Evolutionary conservation across 2,888 invertebrate genomes (phyloP), one percentile per base, ranked within the genome.

Genomic region (Stenchaetothrips biformis): DNA sequence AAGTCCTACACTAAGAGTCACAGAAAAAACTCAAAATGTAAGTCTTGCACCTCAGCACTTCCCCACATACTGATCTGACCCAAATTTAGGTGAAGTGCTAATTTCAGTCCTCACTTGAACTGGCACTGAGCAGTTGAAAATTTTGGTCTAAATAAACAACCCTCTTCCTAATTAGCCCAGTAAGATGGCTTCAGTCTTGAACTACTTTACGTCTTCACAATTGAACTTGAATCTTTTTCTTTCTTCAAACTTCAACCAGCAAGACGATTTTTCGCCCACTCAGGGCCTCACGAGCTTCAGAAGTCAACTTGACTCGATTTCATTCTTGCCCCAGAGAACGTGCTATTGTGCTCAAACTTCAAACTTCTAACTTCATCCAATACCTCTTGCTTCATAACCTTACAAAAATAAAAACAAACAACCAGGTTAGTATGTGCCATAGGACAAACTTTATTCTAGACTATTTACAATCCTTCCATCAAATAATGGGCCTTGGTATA

Each of bases 371-470:
- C 90, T 91, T 92, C 92, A 92, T 92, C 92, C 92, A 91, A 92
- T 91, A 92, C 91, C 91, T 92, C 92, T 92, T 92, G 92, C 92
- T 92, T 92, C 92, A 92, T 91, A 91, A 92, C 92, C 92, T 92
- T 92, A 91, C 91, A 92, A 92, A 92, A 74, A 74, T 74, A 91
- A 92, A 92, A 92, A 74, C 91, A 92, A 92, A 92, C 90, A 90
- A 89, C 89, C 67, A 89, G 87, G 90, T 90, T 90, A 90, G 90
- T 89, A 88, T 89, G 89, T 74, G 67, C 67, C 67, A 74, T 74
- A 25, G 25, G 67, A 74, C 25, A 74, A 74, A 74, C 67, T 74
- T 74, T 74, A 74, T 74, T 74, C 67, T 74, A 74, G 25, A 74
- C 67, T 74, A 74, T 25, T 25, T 74, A 74, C 67, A 74, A 74